These are phyloP conservation scores for Idaea biselata DNA, from an alignment of 2,888 invertebrate genomes.

Conservation along the genomic window DNA sequence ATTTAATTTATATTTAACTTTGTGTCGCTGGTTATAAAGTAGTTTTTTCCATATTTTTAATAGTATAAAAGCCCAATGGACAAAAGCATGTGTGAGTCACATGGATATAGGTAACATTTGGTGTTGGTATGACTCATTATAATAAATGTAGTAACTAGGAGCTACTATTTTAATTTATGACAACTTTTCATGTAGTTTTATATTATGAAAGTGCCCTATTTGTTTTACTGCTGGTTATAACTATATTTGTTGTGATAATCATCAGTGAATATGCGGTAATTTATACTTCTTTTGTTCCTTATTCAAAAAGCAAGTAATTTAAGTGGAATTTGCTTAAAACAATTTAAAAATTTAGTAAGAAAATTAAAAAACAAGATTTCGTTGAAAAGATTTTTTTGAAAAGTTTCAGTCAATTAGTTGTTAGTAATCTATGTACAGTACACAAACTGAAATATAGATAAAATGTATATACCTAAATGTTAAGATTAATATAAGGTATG, in stretches of 20 bases:
- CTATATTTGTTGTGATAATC: not conserved
- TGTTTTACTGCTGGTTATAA: not conserved
- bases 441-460: no score
- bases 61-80: not conserved
- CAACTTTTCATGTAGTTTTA: not conserved
- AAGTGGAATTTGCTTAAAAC: no score
- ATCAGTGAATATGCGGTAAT: not conserved
- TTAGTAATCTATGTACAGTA: no score
- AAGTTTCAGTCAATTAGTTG: no score
- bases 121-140: slow-evolving; percentile 2
- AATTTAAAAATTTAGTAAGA: no score
- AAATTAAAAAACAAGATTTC: no score
- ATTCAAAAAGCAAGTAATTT: no score
- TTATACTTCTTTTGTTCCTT: no score
- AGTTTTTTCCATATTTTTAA: not conserved
- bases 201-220: not conserved
- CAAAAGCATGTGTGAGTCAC: slow-evolving; percentile 6
- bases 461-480: no score
- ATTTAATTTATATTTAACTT: not conserved
- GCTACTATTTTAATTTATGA: slow-evolving; percentile 1
- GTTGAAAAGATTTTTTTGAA: no score
- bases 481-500: no score
- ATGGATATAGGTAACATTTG: slow-evolving; percentile 4
- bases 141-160: not conserved
- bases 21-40: not conserved